Percentiles rank a stretch among this genome's conserved stretches.
phyloP scores from a whole-genome alignment of 2,113 vertebrate species.

The Vimba vimba region DNA sequence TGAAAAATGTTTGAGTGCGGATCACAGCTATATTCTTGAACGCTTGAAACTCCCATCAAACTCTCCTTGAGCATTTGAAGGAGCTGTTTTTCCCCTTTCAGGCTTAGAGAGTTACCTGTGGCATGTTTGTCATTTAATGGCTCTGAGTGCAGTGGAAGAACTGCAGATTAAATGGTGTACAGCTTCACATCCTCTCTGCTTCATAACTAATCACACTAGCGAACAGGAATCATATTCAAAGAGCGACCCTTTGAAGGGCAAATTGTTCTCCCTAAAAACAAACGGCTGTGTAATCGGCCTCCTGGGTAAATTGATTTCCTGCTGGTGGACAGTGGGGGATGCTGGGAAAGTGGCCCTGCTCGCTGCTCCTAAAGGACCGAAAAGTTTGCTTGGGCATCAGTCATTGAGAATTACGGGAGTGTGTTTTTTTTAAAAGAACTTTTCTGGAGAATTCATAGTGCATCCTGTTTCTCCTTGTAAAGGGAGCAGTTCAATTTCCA shows the following conservation, averaged over 20 bases:
- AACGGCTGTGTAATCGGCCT: slow-evolving; percentile 74
- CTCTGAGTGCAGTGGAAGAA: background rate
- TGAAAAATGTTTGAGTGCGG: too few relatives aligned
- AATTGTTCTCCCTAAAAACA: slow-evolving; percentile 77
- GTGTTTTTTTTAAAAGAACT: slow-evolving; percentile 15
- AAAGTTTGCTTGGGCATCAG: slow-evolving; percentile 22
- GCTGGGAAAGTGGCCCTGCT: slow-evolving; percentile 73
- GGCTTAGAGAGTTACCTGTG: slow-evolving; percentile 22
- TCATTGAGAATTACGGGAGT: slow-evolving; percentile 27
- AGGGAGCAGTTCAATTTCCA: slow-evolving; percentile 35
- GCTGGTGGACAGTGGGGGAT: slow-evolving; percentile 74
- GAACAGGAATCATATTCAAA: slow-evolving; percentile 59
- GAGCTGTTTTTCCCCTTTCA: background rate
- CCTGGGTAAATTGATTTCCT: slow-evolving; percentile 80
- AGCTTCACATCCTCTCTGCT: slow-evolving; percentile 57
- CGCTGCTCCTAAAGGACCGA: slow-evolving; percentile 66
- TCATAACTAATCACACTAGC: slow-evolving; percentile 57
- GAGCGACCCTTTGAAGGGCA: slow-evolving; percentile 69
- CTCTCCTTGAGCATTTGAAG: background rate
- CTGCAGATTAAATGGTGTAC: slow-evolving; percentile 30
- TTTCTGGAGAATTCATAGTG: slow-evolving; percentile 33
- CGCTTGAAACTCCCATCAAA: background rate
- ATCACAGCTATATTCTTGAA: too few relatives aligned
- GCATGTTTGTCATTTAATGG: slow-evolving; percentile 36
- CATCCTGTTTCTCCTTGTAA: slow-evolving; percentile 26